Evolutionary conservation across 1,140 invertebrate species (phyloP).

Genomic region (Drosophila bocki): DNA sequence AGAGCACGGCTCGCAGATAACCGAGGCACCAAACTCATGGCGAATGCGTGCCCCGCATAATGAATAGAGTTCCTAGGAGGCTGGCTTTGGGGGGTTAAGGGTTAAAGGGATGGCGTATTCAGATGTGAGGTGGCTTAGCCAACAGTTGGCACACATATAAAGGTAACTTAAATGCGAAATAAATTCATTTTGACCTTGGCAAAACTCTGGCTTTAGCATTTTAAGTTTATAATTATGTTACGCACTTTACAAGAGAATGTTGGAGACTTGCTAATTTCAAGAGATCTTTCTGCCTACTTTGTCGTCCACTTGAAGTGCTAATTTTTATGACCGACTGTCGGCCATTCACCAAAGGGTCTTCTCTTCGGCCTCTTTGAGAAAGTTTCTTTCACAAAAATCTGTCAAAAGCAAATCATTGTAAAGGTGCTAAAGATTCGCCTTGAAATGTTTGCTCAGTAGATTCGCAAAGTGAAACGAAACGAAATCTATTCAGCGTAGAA

Average conservation of each 20-base stretch:
- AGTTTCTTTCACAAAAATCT: slow-evolving; percentile 42
- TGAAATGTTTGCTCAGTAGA: slow-evolving; percentile 30
- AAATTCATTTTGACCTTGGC: slow-evolving; percentile 28
- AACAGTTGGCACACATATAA: slow-evolving; percentile 22
- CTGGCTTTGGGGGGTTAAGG: slow-evolving; percentile 11
- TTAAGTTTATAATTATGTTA: slow-evolving; percentile 26
- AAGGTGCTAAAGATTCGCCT: slow-evolving; percentile 39
- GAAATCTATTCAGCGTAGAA: slow-evolving; percentile 45
- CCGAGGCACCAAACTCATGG: slow-evolving; percentile 60
- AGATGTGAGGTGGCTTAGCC: slow-evolving; percentile 22
- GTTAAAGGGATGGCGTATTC: not conserved
- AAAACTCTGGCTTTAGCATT: not conserved
- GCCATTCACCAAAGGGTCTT: slow-evolving; percentile 34
- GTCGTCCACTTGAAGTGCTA: slow-evolving; percentile 36
- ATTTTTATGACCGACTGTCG: slow-evolving; percentile 37
- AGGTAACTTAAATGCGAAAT: slow-evolving; percentile 29
- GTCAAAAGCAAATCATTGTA: slow-evolving; percentile 49
- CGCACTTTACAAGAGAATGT: slow-evolving; percentile 21
- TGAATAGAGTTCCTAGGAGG: slow-evolving; percentile 52
- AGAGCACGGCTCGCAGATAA: slow-evolving; percentile 55
- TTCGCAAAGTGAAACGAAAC: slow-evolving; percentile 36
- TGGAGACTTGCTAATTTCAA: slow-evolving; percentile 37
- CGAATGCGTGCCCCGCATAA: slow-evolving; percentile 70
- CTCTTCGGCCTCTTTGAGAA: slow-evolving; percentile 28
- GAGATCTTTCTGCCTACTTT: slow-evolving; percentile 7